A percentile compares a stretch with the other conserved stretches of the same genome.
Conservation (phyloP, 1,140 invertebrate genomes). For the Carcinoscorpius rotundicauda region DNA sequence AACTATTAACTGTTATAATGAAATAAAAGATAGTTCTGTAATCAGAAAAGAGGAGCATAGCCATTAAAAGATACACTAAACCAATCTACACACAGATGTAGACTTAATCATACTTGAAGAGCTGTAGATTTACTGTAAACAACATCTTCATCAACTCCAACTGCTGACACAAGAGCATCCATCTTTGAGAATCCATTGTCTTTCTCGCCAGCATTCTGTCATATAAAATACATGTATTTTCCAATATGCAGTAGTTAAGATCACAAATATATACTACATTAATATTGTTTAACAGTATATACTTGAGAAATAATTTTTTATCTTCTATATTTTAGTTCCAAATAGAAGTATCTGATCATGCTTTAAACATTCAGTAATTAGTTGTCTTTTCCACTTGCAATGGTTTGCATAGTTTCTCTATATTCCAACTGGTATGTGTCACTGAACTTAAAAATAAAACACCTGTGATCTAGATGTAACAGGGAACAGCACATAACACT, state of each 20-base stretch:
- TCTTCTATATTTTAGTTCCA: no score
- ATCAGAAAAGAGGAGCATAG: neutral
- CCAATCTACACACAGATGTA: no score
- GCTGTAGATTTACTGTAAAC: slow-evolving; percentile 92
- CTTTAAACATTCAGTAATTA: no score
- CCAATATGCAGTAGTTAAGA: neutral
- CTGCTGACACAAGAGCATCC: slow-evolving; percentile 78
- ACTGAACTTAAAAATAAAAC: no score
- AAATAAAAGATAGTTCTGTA: slow-evolving; percentile 8
- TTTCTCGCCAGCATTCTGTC: slow-evolving; percentile 53
- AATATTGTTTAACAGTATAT: neutral
- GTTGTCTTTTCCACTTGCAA: no score
- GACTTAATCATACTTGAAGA: slow-evolving; percentile 52
- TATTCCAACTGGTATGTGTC: no score
- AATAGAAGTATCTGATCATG: no score
- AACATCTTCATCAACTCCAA: slow-evolving; percentile 85
- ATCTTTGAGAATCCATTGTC: slow-evolving; percentile 70
- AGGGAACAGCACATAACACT: no score
- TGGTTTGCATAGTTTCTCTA: no score
- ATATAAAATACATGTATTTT: slow-evolving; percentile 13
- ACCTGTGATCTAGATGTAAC: no score
- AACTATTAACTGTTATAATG: slow-evolving; percentile 5
- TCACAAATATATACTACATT: neutral
- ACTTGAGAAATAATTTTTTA: neutral
- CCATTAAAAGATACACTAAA: no score